Base-by-base conservation (phyloP, 2,888 invertebrate genomes). In the Limnephilus marmoratus region DNA sequence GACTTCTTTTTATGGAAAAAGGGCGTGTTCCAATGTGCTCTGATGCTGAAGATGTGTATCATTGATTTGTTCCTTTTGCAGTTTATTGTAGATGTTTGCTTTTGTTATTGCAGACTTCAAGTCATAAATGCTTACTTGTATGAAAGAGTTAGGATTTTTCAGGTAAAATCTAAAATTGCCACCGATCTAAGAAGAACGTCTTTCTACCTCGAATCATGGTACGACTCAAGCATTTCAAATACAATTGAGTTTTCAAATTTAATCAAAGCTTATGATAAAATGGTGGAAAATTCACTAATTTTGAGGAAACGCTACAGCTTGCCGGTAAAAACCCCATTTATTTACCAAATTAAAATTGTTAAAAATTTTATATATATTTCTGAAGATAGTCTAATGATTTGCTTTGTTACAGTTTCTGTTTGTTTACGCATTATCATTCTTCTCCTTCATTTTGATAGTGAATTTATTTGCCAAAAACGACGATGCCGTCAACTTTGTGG, bases 21-120 rank as follows among this genome's bases (percentile, higher is more conserved):
- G 34, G 87, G 91, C 24, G 45, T 87, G 18, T 81, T 18, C 45
- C 91, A 91, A 45, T 91, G 11, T 15, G 49, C 80, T n/a, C 80
- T 87, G 11, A 81, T 91, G 91, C 31, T 87, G 12, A 91, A 86
- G 29, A 87, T 91, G 91, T 87, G 81, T 81, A 91, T 81, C 11
- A 91, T 91, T 87, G 91, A 91, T 31, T 80, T 91, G 81, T 81
- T 87, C 13, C 81, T 86, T 37, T 91, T 91, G 49, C 91, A 91
- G 87, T 91, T 87, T 91, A 81, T 49, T 87, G 91, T 87, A 29
- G 91, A 91, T 24, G 29, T 91, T 37, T 91, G 81, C 80, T 91
- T 87, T 24, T 87, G 86, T 81, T 80, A 80, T 31, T 87, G 87
- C n/a, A 24, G 91, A 91, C 91, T 91, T 37, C n/a, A 81, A 81